Evolutionary conservation across 1,140 invertebrate species (phyloP).

Genomic region (Sweltsa coloradensis): DNA sequence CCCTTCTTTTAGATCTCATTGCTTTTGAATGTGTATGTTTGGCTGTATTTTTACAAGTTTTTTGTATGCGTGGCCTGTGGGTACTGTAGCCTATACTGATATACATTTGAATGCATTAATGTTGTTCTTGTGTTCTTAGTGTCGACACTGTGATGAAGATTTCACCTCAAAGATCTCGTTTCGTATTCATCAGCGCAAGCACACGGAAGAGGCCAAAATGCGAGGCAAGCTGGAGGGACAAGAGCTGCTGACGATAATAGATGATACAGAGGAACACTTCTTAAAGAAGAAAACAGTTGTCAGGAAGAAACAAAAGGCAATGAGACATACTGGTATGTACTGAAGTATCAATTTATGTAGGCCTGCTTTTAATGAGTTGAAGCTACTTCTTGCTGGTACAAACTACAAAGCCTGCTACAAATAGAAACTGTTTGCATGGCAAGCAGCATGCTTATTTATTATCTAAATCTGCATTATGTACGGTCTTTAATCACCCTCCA

Average conservation of each 20-base stretch:
- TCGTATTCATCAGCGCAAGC: slow-evolving; percentile 25
- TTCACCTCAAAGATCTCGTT: slow-evolving; percentile 29
- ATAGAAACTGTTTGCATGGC: no score
- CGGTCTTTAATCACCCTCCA: no score
- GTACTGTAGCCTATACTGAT: background rate
- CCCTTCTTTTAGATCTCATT: background rate
- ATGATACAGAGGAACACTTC: slow-evolving; percentile 15
- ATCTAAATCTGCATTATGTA: no score
- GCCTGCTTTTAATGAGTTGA: no score
- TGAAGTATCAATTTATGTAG: no score
- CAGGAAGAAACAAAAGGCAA: background rate
- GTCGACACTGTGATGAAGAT: slow-evolving; percentile 25
- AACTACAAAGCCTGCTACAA: no score
- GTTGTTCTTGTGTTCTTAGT: slow-evolving; percentile 19
- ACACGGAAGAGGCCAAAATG: slow-evolving; percentile 23
- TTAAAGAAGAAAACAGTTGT: background rate
- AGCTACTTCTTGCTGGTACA: no score
- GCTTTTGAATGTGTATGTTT: background rate
- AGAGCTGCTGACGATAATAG: slow-evolving; percentile 12
- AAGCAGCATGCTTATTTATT: no score
- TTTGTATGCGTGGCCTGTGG: background rate
- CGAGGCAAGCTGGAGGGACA: slow-evolving; percentile 22
- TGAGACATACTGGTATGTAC: no score
- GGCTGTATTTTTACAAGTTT: background rate
- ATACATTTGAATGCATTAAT: slow-evolving; percentile 1